Conservation (phyloP, 2,797 vertebrate genomes). For the Echiichthys vipera region DNA sequence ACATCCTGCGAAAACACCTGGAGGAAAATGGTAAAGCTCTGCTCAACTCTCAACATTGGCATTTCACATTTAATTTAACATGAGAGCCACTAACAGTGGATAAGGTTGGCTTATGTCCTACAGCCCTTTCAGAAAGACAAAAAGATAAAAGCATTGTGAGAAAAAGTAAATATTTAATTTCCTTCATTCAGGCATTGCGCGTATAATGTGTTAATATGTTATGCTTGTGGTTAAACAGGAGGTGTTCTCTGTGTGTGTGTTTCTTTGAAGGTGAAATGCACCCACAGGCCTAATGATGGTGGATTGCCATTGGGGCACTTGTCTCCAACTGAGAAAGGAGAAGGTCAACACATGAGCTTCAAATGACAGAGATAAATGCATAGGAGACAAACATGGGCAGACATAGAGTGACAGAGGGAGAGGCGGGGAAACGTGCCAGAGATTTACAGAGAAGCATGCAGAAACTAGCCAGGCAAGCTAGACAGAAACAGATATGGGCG, state of each 20-base stretch:
- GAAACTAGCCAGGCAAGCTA: too few species aligned
- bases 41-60: background rate
- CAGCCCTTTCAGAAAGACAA: background rate
- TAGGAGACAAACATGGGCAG: background rate
- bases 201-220: slow-evolving; percentile 37
- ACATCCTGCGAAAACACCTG: slow-evolving; percentile 90
- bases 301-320: slow-evolving; percentile 24
- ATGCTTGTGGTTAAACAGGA: slow-evolving; percentile 20
- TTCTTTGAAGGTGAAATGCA: slow-evolving; percentile 56
- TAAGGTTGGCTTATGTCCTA: background rate
- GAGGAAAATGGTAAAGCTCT: slow-evolving; percentile 91
- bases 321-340: slow-evolving; percentile 41
- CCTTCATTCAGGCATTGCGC: slow-evolving; percentile 7
- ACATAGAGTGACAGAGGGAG: slow-evolving; percentile 13
- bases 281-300: slow-evolving; percentile 52
- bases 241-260: background rate
- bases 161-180: slow-evolving; percentile 18
- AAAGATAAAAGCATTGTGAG: background rate
- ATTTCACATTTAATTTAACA: background rate
- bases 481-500: slow-evolving; percentile 40
- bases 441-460: slow-evolving; percentile 2
- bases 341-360: slow-evolving; percentile 55
- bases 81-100: background rate
- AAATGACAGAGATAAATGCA: slow-evolving; percentile 30
- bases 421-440: background rate